Evolutionary conservation across 2,797 vertebrate species (phyloP), one percentile per base, ranked within the genome.

Genomic region (Manis pentadactyla): DNA sequence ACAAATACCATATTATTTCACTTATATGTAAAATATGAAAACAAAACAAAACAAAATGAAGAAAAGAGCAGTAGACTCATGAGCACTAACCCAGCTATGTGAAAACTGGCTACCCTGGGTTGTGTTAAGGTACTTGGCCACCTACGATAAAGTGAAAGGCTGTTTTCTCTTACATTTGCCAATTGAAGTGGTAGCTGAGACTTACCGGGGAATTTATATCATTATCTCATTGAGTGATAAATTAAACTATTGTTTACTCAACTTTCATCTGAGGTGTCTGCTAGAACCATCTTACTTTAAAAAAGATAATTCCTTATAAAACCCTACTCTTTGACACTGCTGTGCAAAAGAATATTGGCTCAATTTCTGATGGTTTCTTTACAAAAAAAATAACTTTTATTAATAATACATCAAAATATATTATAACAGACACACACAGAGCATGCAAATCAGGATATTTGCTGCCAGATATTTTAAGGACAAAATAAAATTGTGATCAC

Each of bases 401-500:
- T 86, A 42, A 63, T 2, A 79, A 66, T 15, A 92, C n/a, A 79
- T 90, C 7, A 87, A 95, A 88, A 85, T 46, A 82, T 49, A 84
- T 49, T 13, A 55, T 3, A 81, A 93, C 19, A n/a, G n/a, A 57
- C 6, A 27, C 5, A 87, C 12, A 68, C 31, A 57, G 1, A 27
- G 3, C 21, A 81, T 46, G 74, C 11, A 84, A 23, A 82, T 31
- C 21, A 78, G 25, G 27, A 31, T 46, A 68, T 49, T 17, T 46
- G 23, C 39, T 6, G 93, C 87, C 89, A 94, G 29, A 29, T 95
- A 95, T 98, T 81, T 95, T 95, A 97, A 98, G 85, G 94, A 87
- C 86, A 95, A 98, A 98, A 98, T 97, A 98, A 98, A 98, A 98
- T 97, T 98, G 93, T 98, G 97, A 98, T 98, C 98, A 98, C 93